phyloP scores from a whole-genome alignment of 2,797 vertebrate species.

The Myotis pilosus region DNA sequence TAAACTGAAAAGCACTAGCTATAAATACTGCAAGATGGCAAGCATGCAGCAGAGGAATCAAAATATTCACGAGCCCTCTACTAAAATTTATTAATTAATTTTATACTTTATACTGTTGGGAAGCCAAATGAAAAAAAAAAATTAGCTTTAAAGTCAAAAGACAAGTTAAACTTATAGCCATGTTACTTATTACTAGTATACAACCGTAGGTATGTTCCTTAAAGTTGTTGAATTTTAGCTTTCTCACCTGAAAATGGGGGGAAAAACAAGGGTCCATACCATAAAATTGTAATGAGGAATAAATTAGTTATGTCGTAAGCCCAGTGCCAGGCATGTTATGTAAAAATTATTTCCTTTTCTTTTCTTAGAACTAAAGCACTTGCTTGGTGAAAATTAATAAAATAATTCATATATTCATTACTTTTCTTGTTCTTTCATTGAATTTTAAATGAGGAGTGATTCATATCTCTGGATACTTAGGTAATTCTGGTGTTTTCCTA shows the following conservation, averaged over 20 bases:
- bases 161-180: neutral
- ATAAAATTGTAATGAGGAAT: neutral
- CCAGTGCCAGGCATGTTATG: neutral
- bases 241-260: neutral
- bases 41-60: neutral
- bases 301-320: neutral
- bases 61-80: neutral
- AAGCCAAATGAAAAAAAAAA: neutral
- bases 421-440: neutral
- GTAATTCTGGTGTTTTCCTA: neutral
- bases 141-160: neutral
- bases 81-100: neutral
- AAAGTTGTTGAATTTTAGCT: neutral
- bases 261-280: neutral
- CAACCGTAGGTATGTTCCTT: neutral
- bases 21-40: neutral
- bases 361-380: neutral
- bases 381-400: constrained; percentile 24
- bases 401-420: neutral
- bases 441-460: constrained; percentile 9
- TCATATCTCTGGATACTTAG: neutral
- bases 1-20: neutral
- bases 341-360: neutral
- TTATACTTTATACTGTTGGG: neutral
- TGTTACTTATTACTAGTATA: neutral